phyloP scores from a whole-genome alignment of 2,888 invertebrate genomes.

The Cepaea hortensis region DNA sequence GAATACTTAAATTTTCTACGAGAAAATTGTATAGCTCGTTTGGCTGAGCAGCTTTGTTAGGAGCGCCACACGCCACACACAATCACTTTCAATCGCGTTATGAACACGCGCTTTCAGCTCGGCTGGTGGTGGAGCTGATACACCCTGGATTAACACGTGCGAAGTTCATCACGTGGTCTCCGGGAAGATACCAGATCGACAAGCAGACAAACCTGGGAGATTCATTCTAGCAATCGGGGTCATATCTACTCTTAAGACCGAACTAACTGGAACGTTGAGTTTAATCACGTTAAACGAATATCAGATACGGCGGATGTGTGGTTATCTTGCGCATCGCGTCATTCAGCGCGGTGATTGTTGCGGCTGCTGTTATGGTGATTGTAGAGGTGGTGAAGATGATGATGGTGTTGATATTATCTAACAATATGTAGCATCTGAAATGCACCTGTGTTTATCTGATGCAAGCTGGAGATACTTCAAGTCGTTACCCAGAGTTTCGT shows the following conservation, averaged over 20 bases:
- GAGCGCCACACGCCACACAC: not conserved
- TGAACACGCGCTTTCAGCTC: not conserved
- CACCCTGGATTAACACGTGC: slow-evolving; percentile 6
- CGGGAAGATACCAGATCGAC: not conserved
- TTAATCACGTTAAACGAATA: not conserved
- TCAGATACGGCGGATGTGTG: not conserved
- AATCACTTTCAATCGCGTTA: slow-evolving; percentile 5
- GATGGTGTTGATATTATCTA: too few species aligned
- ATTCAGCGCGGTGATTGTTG: too few species aligned
- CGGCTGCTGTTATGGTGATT: too few species aligned
- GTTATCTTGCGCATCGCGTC: too few species aligned
- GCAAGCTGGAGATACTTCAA: too few species aligned
- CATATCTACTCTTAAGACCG: slow-evolving; percentile 5
- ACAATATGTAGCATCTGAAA: too few species aligned
- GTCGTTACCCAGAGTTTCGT: too few species aligned
- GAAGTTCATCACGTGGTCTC: slow-evolving; percentile 4
- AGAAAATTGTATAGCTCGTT: too few species aligned
- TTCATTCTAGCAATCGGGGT: not conserved
- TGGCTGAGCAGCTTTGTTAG: not conserved
- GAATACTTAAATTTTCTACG: too few species aligned
- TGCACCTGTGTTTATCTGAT: too few species aligned
- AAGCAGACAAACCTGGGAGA: slow-evolving; percentile 8
- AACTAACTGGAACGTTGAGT: not conserved
- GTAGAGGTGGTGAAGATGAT: too few species aligned
- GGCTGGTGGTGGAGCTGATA: not conserved